Conservation (phyloP, 2,888 invertebrate genomes). For the Sericinus montela region DNA sequence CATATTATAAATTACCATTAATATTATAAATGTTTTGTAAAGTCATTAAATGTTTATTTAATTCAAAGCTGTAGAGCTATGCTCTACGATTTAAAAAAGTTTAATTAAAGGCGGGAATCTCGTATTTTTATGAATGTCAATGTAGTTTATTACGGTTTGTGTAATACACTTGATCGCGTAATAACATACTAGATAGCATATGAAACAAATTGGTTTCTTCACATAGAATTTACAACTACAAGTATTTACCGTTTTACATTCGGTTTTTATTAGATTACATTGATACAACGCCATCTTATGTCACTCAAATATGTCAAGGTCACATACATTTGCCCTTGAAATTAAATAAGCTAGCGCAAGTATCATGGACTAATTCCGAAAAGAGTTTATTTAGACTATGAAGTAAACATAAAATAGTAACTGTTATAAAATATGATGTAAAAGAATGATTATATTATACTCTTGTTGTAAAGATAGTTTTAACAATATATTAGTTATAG, state of each 20-base stretch:
- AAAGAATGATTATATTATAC: too few relatives aligned
- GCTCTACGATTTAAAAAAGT: too few relatives aligned
- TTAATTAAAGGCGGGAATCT: conserved; percentile 6
- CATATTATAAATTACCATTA: neutral
- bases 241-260: too few relatives aligned
- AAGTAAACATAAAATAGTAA: too few relatives aligned
- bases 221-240: too few relatives aligned
- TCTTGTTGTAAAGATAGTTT: too few relatives aligned
- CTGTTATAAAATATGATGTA: too few relatives aligned
- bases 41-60: neutral
- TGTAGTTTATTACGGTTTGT: too few relatives aligned
- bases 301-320: conserved; percentile 23
- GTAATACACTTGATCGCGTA: neutral
- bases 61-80: neutral
- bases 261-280: neutral
- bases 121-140: neutral
- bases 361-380: too few relatives aligned
- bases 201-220: neutral
- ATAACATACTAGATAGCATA: neutral
- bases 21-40: neutral
- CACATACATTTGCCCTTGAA: conserved; percentile 18
- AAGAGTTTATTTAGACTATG: too few relatives aligned
- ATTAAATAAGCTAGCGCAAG: neutral
- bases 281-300: conserved; percentile 27
- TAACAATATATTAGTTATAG: too few relatives aligned